phyloP scores from a whole-genome alignment of 92 coral and sea anemone species.

The Phenganax subtilis region DNA sequence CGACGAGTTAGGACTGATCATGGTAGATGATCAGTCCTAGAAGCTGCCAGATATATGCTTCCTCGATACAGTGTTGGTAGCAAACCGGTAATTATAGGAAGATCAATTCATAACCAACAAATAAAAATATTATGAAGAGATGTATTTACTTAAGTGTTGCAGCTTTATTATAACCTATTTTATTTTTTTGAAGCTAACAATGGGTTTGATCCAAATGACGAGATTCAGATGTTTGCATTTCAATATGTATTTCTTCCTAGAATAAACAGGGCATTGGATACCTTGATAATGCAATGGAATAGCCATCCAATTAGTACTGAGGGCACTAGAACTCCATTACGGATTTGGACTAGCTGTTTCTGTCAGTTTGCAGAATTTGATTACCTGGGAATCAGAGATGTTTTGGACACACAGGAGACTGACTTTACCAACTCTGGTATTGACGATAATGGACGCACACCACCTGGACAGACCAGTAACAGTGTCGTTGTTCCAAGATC shows the following conservation, averaged over 20 bases:
- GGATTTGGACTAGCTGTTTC: too few relatives aligned
- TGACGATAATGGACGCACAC: background rate
- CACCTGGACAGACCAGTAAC: background rate
- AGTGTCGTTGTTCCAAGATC: slow-evolving; percentile 7
- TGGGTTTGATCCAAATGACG: slow-evolving; percentile 4
- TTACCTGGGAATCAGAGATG: background rate
- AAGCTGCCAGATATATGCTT: slow-evolving; percentile 32
- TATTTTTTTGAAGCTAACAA: slow-evolving; percentile 7
- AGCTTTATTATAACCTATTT: background rate
- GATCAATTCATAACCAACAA: slow-evolving; percentile 4
- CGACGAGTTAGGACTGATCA: background rate
- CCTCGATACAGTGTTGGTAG: background rate
- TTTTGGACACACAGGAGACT: background rate
- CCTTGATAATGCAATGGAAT: slow-evolving; percentile 45
- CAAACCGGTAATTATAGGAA: slow-evolving; percentile 2
- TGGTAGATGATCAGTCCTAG: too few relatives aligned
- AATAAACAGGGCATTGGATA: slow-evolving; percentile 33
- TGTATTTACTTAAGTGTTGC: background rate
- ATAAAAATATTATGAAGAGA: slow-evolving; percentile 17
- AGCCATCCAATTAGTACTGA: slow-evolving; percentile 40
- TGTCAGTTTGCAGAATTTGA: too few relatives aligned
- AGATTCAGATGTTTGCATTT: slow-evolving; percentile 41
- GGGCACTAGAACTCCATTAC: background rate
- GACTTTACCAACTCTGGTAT: background rate
- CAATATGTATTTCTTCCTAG: slow-evolving; percentile 39